Evolutionary conservation across 2,888 invertebrate genomes (phyloP), one percentile per base, ranked within the genome.

Genomic region (Hypselothyrea guttata): DNA sequence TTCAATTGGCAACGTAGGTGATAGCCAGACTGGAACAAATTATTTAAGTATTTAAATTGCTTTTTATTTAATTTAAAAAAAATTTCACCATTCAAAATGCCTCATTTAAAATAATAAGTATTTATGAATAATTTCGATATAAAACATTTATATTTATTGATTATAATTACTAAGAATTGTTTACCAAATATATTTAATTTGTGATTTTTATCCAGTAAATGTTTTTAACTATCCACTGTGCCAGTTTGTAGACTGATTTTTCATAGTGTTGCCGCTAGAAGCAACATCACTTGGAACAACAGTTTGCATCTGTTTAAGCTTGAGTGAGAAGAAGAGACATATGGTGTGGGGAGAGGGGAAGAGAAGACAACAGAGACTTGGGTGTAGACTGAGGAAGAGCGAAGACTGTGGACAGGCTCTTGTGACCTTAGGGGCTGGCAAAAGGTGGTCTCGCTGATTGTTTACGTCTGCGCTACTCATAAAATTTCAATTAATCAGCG

Each of bases 401-500:
- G 54, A 47, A 51, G 16, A 46, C 46, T 35, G 67, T 27, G 63
- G 58, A 72, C 70, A 63, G 54, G 58, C 79, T 74, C 77, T 64
- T 68, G 61, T 81, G 84, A 81, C 84, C 81, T 75, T 68, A 84
- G 82, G 82, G 82, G 82, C 76, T 67, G 82, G 84, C 63, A 86
- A 84, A 76, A 86, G 86, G 86, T 85, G 87, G 78, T 76, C 81
- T 81, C 83, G 87, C 75, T 86, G 87, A 87, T 86, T 85, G 85
- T 73, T 87, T 84, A 75, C 72, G 87, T 87, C 87, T 85, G 78
- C 84, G 76, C 75, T 77, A 79, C 77, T 84, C 82, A 82, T 82
- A 84, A 82, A 82, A 82, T 84, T 84, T 84, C 82, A 82, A 82
- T 82, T 84, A 82, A 84, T 82, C 78, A 78, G 67, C 75, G 60